These are phyloP conservation scores for Micronycteris hirsuta DNA, from an alignment of 2,113 vertebrate genomes.

Conservation along the genomic window DNA sequence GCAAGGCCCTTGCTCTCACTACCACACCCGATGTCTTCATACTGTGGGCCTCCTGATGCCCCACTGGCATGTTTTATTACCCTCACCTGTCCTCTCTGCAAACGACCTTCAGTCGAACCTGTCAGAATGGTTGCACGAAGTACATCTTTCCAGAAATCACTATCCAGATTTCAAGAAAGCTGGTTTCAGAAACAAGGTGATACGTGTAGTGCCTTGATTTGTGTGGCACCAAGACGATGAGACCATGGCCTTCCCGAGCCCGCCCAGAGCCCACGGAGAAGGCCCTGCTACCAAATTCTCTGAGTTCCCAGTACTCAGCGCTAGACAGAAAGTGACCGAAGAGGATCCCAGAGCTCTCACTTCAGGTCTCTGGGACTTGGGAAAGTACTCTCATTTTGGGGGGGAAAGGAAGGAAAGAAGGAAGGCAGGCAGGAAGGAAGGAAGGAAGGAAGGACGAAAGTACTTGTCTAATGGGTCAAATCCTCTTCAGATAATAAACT, in stretches of 20 bases:
- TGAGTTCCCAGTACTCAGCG: background rate
- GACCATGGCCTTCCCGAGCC: background rate
- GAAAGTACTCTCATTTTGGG: background rate
- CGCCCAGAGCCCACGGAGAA: background rate
- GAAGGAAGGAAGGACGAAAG: too few species aligned
- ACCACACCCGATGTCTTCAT: background rate
- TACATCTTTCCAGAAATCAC: background rate
- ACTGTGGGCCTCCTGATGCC: background rate
- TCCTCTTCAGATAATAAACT: background rate
- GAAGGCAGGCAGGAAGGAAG: too few species aligned
- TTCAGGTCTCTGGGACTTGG: background rate
- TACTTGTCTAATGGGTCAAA: background rate
- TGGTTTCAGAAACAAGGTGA: background rate
- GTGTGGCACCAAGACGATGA: background rate
- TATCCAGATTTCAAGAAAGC: background rate
- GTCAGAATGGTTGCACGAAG: background rate
- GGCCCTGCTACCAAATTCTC: background rate
- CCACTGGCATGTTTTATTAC: background rate
- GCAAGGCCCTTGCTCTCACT: background rate
- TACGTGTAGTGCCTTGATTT: background rate
- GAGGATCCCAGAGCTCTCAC: background rate
- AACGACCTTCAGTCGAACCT: background rate
- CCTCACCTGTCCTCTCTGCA: background rate
- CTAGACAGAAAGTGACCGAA: background rate
- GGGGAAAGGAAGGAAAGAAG: too few species aligned